Conservation (phyloP, 1,140 invertebrate species). For the Formica selysi region DNA sequence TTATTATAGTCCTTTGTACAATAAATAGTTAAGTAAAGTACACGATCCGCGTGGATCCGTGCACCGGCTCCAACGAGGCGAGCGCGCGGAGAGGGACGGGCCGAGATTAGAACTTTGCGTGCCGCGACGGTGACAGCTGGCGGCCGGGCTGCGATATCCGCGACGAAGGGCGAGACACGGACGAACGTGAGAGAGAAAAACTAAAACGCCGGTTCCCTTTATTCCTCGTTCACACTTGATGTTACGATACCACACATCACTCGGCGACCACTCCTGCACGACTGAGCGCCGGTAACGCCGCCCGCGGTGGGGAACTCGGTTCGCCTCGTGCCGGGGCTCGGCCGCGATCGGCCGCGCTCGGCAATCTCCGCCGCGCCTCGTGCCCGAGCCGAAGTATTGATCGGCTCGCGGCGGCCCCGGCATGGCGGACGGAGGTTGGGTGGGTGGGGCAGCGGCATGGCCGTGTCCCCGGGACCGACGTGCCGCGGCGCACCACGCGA, state of each 20-base stretch:
- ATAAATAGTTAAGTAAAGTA: slow-evolving; percentile 82
- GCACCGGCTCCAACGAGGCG: slow-evolving; percentile 34
- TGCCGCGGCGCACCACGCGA: slow-evolving; percentile 16
- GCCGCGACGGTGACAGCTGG: slow-evolving; percentile 6
- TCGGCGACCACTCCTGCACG: slow-evolving; percentile 86
- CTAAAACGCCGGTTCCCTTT: slow-evolving; percentile 73
- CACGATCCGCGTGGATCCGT: slow-evolving; percentile 65
- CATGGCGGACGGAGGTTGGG: slow-evolving; percentile 76
- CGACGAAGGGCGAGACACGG: slow-evolving; percentile 16
- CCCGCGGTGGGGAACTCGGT: slow-evolving; percentile 78
- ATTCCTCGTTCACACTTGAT: slow-evolving; percentile 79
- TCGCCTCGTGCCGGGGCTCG: slow-evolving; percentile 76
- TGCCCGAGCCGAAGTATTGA: slow-evolving; percentile 76
- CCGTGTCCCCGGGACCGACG: slow-evolving; percentile 73
- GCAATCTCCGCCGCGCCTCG: slow-evolving; percentile 43
- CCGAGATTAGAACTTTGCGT: slow-evolving; percentile 56
- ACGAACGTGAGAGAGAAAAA: slow-evolving; percentile 67
- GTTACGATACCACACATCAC: slow-evolving; percentile 83
- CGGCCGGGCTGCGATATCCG: neutral
- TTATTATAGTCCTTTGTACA: slow-evolving; percentile 83
- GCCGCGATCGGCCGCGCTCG: slow-evolving; percentile 61
- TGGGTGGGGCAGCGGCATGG: slow-evolving; percentile 74
- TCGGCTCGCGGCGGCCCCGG: slow-evolving; percentile 69
- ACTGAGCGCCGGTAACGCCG: slow-evolving; percentile 84
- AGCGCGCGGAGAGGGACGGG: slow-evolving; percentile 52